phyloP scores from a whole-genome alignment of 2,888 invertebrate genomes.

The Hirtodrosophila alboralis region DNA sequence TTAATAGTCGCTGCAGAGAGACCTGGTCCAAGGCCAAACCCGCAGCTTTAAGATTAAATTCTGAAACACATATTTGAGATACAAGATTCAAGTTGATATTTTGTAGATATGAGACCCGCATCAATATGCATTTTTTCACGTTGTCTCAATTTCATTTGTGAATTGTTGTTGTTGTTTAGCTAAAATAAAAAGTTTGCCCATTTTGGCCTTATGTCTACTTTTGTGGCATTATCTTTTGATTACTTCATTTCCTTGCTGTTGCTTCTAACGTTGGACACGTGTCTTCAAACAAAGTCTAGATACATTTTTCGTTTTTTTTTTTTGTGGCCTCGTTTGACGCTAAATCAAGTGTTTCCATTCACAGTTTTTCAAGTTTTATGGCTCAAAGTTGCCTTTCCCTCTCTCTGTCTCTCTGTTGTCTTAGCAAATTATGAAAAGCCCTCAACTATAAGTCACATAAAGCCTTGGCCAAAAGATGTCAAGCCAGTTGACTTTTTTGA shows the following conservation, averaged over 20 bases:
- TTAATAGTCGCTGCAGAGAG: not conserved
- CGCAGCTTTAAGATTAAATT: conserved; percentile 41
- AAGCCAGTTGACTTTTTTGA: conserved; percentile 30
- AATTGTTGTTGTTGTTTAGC: conserved; percentile 14
- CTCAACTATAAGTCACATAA: conserved; percentile 57
- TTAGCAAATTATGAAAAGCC: conserved; percentile 65
- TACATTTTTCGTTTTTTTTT: conserved; percentile 17
- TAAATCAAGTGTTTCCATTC: conserved; percentile 35
- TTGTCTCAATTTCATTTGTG: conserved; percentile 37
- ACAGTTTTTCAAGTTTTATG: conserved; percentile 32
- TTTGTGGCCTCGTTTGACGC: conserved; percentile 8
- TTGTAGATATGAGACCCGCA: conserved; percentile 35
- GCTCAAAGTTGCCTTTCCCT: conserved; percentile 11
- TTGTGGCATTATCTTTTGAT: conserved; percentile 78
- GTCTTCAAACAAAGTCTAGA: conserved; percentile 34
- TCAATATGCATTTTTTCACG: conserved; percentile 51
- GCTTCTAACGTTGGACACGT: conserved; percentile 56
- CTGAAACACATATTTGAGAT: conserved; percentile 14
- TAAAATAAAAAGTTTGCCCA: conserved; percentile 57
- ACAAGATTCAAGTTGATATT: conserved; percentile 24
- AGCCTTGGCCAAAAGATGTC: conserved; percentile 27
- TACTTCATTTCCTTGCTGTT: conserved; percentile 66
- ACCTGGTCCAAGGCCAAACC: conserved; percentile 7
- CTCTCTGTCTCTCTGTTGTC: conserved; percentile 8
- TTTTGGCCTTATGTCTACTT: conserved; percentile 58